Evolutionary conservation across 2,113 vertebrate species (phyloP).

Genomic region (Phrynosoma blainvillii): DNA sequence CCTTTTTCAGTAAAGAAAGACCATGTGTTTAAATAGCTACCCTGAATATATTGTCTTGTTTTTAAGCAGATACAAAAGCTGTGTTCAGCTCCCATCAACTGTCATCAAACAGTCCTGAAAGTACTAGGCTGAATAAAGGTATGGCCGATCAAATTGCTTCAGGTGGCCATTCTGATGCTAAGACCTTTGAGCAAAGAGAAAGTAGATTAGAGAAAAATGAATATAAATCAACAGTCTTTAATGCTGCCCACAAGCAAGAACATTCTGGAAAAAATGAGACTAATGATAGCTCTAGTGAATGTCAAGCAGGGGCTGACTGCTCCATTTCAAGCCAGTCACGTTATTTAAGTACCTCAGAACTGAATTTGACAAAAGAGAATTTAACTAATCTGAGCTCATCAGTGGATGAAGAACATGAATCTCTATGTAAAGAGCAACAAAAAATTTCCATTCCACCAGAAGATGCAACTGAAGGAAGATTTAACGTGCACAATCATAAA

Average conservation of each 20-base stretch:
- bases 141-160: slow-evolving; percentile 12
- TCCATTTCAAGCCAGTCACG: slow-evolving; percentile 41
- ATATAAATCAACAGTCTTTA: background rate
- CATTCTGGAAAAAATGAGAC: background rate
- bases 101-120: slow-evolving; percentile 15
- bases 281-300: background rate
- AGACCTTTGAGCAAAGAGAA: slow-evolving; percentile 29
- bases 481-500: background rate
- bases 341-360: slow-evolving; percentile 45
- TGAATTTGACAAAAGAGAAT: slow-evolving; percentile 46
- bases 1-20: background rate
- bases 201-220: background rate
- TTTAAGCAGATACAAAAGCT: slow-evolving; percentile 46
- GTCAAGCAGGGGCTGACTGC: slow-evolving; percentile 7
- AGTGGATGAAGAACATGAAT: slow-evolving; percentile 53
- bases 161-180: background rate
- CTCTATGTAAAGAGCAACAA: slow-evolving; percentile 23
- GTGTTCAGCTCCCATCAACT: slow-evolving; percentile 15
- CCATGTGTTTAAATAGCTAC: background rate
- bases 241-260: background rate
- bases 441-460: slow-evolving; percentile 14
- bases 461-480: slow-evolving; percentile 28
- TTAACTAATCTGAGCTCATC: slow-evolving; percentile 40
- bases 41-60: slow-evolving; percentile 14
- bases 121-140: slow-evolving; percentile 19